Evolutionary conservation across 2,888 invertebrate genomes (phyloP).

Genomic region (Agrochola lychnidis): DNA sequence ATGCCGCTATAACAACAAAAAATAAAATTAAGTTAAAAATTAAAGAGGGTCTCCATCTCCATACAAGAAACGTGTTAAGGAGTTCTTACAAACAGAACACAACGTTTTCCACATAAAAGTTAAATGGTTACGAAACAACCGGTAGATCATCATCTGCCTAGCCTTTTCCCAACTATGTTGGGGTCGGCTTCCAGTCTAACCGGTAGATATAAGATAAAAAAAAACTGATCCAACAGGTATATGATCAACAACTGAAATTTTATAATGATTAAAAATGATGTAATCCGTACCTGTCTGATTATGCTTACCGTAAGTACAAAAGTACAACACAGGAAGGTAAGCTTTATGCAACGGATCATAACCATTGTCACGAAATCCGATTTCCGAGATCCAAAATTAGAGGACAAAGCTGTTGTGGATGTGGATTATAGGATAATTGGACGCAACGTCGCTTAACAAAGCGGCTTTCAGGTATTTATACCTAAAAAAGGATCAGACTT

Average conservation of each 20-base stretch:
- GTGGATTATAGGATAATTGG: conserved; percentile 79
- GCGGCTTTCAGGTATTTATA: conserved; percentile 71
- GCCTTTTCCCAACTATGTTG: too few species aligned
- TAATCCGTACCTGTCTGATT: conserved; percentile 5
- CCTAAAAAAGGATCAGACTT: conserved; percentile 65
- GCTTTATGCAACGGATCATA: conserved; percentile 49
- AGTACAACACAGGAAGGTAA: conserved; percentile 18
- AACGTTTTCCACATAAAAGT: background rate
- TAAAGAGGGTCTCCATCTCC: background rate
- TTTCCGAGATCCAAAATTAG: conserved; percentile 69
- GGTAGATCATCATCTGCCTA: too few species aligned
- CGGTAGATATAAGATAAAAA: background rate
- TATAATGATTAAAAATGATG: background rate
- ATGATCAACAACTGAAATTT: background rate
- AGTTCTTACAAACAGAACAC: background rate
- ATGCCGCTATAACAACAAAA: background rate
- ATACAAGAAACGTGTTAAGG: background rate
- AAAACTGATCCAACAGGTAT: background rate
- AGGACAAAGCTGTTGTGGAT: conserved; percentile 73
- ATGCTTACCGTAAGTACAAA: background rate
- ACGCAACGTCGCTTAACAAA: conserved; percentile 70
- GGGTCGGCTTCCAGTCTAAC: too few species aligned
- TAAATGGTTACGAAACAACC: background rate
- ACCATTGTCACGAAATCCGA: conserved; percentile 65
- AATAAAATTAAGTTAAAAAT: background rate